Percentiles rank a stretch among this genome's conserved stretches.
Conservation (phyloP, 2,888 invertebrate genomes). For the Sialis lutaria region DNA sequence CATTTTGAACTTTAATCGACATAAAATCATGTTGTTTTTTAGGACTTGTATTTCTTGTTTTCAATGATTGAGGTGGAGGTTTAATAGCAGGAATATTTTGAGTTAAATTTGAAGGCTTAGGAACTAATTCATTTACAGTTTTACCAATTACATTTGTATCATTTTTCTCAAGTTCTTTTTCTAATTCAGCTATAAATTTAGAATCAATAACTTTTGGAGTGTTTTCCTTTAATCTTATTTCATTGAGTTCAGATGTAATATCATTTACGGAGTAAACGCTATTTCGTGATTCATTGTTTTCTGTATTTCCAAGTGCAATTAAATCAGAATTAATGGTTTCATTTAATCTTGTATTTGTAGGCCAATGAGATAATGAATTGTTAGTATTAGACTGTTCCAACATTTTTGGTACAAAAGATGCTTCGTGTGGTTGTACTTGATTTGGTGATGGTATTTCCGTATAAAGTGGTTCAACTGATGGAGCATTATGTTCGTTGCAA, state of each 20-base stretch:
- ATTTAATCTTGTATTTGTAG: not conserved
- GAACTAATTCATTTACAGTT: not conserved
- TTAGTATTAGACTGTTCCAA: too few species aligned
- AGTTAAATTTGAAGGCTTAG: constrained; percentile 25
- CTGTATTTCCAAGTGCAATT: too few species aligned
- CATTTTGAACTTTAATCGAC: too few species aligned
- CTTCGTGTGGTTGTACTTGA: not conserved
- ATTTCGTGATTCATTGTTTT: too few species aligned
- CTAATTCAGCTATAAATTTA: constrained; percentile 43
- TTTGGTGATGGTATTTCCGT: constrained; percentile 15
- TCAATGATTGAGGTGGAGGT: constrained; percentile 25
- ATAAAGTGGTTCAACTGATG: constrained; percentile 16
- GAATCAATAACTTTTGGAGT: constrained; percentile 24
- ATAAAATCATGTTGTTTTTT: constrained; percentile 8
- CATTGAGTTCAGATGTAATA: too few species aligned
- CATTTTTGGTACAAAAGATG: too few species aligned
- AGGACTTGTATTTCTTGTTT: constrained; percentile 9
- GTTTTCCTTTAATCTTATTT: too few species aligned
- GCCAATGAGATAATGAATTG: constrained; percentile 3
- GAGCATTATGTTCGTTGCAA: constrained; percentile 14
- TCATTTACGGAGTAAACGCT: too few species aligned
- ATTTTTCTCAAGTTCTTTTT: constrained; percentile 37
- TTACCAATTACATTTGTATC: constrained; percentile 14
- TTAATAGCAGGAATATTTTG: constrained; percentile 26
- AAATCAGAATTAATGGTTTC: not conserved